Base-by-base conservation (phyloP, 2,797 vertebrate species). In the Vireo griseus region DNA sequence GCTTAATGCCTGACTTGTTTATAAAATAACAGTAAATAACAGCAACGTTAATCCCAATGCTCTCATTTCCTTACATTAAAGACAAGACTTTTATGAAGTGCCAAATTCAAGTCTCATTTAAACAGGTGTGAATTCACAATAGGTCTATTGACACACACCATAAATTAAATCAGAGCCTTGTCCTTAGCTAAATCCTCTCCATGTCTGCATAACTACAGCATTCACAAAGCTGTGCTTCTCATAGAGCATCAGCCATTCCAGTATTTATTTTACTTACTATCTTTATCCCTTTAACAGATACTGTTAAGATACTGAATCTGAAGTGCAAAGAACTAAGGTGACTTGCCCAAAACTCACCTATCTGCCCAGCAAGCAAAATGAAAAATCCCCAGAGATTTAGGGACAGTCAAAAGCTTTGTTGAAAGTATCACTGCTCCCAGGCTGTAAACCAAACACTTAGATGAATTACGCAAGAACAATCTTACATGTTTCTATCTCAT, bases 11-110 rank as follows among this genome's bases (percentile, higher is more conserved):
- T 83, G 76, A 54, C 37, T 75, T 92, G 87, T 90, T 96, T 94
- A 95, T 72, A 92, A 91, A 96, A 90, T 51, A 96, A 83, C 68
- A 86, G 72, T 93, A 96, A 95, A 80, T 91, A 93, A 92, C 63
- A 83, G 62, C 72, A 86, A 71, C 85, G 81, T 86, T 95, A 93
- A 92, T 95, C 54, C 29, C 54, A 83, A 39, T 13, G 33, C n/a
- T 83, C 87, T 91, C 81, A 55, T 66, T 77, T 77, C 67, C 44
- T 68, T 81, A 51, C 78, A 86, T 87, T 92, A 88, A 90, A 80
- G 31, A 68, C 61, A 75, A n/a, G 82, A 48, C 20, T 69, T 89
- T 16, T 59, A 91, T 18, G 45, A 82, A 86, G 66, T 90, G 51
- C 15, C 48, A 86, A 52, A 96, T 78, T 66, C 79, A 45, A 72